Evolutionary conservation across 2,797 vertebrate genomes (phyloP).

Genomic region (Petrocephalus sullivani): DNA sequence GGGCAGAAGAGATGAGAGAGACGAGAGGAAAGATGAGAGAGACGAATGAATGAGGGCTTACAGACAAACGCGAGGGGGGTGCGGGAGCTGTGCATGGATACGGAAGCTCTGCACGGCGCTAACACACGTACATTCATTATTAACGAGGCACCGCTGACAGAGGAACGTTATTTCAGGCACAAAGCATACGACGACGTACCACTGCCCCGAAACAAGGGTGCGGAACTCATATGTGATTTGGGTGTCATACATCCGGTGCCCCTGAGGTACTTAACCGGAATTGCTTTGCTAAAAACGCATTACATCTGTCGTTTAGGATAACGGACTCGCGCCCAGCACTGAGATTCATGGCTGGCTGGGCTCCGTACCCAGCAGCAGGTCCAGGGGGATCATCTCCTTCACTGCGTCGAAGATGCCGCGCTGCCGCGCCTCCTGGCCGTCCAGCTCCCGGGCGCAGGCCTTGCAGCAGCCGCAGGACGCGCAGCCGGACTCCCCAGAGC

Average conservation of each 20-base stretch:
- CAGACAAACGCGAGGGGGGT: slow-evolving; percentile 31
- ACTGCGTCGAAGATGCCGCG: slow-evolving; percentile 98
- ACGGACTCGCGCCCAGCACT: not conserved
- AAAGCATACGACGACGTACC: not conserved
- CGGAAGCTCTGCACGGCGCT: not conserved
- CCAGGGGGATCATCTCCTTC: slow-evolving; percentile 98
- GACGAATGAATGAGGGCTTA: slow-evolving; percentile 22
- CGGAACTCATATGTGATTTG: not conserved
- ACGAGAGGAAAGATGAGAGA: slow-evolving; percentile 27
- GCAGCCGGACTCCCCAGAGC: slow-evolving; percentile 96
- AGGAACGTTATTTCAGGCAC: not conserved
- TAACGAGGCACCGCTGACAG: not conserved
- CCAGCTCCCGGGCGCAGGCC: slow-evolving; percentile 92
- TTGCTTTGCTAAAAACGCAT: not conserved
- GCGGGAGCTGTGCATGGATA: not conserved
- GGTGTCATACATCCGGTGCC: not conserved
- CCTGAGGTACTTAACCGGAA: no score
- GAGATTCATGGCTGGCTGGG: not conserved
- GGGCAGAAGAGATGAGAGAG: not conserved
- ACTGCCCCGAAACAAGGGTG: not conserved
- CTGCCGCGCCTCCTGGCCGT: slow-evolving; percentile 94
- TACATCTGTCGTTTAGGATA: not conserved
- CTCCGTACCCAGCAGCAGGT: slow-evolving; percentile 87
- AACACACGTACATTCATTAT: not conserved
- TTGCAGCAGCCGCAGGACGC: slow-evolving; percentile 96